Evolutionary conservation across 2,113 vertebrate species (phyloP).

Genomic region (Indri indri): DNA sequence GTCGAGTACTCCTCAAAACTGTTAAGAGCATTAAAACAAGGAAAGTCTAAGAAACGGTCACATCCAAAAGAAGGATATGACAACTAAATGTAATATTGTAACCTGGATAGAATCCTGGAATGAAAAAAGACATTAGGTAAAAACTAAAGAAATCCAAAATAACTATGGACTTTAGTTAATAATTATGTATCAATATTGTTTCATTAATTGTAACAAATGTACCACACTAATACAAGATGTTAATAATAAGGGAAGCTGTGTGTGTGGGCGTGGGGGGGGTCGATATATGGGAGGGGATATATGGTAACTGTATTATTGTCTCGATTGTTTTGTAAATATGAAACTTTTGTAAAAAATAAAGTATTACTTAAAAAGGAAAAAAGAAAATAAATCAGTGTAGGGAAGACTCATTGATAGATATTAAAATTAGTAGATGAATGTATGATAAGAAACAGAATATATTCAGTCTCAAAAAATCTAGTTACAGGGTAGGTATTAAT

Average conservation of each 20-base stretch:
- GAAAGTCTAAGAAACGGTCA: not conserved
- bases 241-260: not conserved
- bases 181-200: not conserved
- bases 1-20: not conserved
- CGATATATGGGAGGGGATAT: not conserved
- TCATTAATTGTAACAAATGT: not conserved
- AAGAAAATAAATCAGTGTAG: not conserved
- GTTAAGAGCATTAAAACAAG: not conserved
- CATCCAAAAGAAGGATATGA: not conserved
- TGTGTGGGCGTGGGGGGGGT: too few species aligned
- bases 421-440: not conserved
- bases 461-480: not conserved
- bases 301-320: not conserved
- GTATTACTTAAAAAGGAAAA: not conserved
- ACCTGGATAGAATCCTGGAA: not conserved
- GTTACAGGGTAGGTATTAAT: not conserved
- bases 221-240: not conserved
- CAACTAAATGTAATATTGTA: not conserved
- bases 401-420: not conserved
- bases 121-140: not conserved
- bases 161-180: not conserved
- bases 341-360: not conserved
- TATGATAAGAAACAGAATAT: not conserved
- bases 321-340: not conserved
- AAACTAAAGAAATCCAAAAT: not conserved